Base-by-base conservation (phyloP, 2,797 vertebrate species). In the Columba guinea region DNA sequence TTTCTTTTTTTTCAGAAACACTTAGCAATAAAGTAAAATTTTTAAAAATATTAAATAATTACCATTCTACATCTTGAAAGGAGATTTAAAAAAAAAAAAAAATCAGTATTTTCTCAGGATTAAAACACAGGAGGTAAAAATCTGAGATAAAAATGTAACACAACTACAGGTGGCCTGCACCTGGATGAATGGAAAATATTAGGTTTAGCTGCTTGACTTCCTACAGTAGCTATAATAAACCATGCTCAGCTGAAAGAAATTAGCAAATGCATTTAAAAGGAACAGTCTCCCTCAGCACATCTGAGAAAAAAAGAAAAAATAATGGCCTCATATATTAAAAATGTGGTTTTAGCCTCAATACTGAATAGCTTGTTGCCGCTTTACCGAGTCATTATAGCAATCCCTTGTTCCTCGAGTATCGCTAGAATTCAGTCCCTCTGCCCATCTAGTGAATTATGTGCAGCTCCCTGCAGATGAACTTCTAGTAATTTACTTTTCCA, bases 101-200 rank as follows among this genome's bases (percentile, higher is more conserved):
- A n/a, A 15, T 24, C 24, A 26, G 35, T 8, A 11, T 82, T 68
- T 90, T 64, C 58, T 26, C 68, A 26, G 60, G 39, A 62, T 79
- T 62, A 73, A 83, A 73, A 90, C 81, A 79, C 32, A 91, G 11
- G 32, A 95, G 76, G 26, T 81, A 89, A 85, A 93, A 89, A 85
- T 41, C 14, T 37, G 48, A 65, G 77, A 83, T 48, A 60, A 94
- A 93, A 93, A 93, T 7, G 0, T 74, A 94, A 95, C 55, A 74
- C 51, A 95, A 58, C 86, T 76, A 95, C 96, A 97, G 97, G 97
- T 97, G 96, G 88, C 97, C 95, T 90, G 96, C 96, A 98, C 97
- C 97, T 98, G 96, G 95, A 49, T 55, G 73, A 84, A 96, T 74
- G 89, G 85, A 89, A 96, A 95, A 90, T 71, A 94, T 20, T 86